phyloP scores from a whole-genome alignment of 2,113 vertebrate genomes.

The Hiodon tergisus region DNA sequence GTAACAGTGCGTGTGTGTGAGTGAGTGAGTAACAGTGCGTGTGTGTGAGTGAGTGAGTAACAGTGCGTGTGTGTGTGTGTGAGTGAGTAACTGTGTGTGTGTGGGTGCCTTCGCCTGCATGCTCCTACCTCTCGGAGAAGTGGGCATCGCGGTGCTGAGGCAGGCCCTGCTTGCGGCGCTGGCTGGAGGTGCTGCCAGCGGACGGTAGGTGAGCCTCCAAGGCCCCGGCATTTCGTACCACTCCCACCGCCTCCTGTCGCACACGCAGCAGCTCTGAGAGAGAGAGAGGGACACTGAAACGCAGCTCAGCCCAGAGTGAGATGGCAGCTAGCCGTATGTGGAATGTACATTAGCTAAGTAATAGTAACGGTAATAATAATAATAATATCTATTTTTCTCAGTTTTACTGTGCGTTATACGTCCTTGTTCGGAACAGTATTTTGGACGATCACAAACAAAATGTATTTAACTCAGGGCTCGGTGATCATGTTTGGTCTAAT shows the following conservation, averaged over 20 bases:
- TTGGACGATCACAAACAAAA: too few relatives aligned
- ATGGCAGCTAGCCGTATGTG: too few relatives aligned
- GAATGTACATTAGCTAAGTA: too few relatives aligned
- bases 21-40: background rate
- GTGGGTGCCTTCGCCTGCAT: background rate
- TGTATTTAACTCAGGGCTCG: too few relatives aligned
- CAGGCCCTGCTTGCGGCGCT: conserved; percentile 87
- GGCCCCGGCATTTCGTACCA: conserved; percentile 67
- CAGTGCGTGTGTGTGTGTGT: background rate
- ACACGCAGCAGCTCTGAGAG: conserved; percentile 77
- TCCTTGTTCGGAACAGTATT: too few relatives aligned
- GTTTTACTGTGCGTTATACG: too few relatives aligned
- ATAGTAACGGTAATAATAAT: too few relatives aligned
- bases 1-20: background rate
- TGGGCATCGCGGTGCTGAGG: conserved; percentile 82
- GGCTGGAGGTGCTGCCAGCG: conserved; percentile 70
- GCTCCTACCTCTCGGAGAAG: conserved; percentile 79
- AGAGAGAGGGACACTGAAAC: background rate
- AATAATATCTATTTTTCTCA: too few relatives aligned
- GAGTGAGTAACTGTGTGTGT: background rate
- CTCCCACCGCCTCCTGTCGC: conserved; percentile 78
- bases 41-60: background rate
- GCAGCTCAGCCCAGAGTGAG: too few relatives aligned
- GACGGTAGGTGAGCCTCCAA: conserved; percentile 85
- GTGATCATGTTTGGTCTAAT: too few relatives aligned